Conservation (phyloP, 2,888 invertebrate genomes). For the Pemphredon lugubris region DNA sequence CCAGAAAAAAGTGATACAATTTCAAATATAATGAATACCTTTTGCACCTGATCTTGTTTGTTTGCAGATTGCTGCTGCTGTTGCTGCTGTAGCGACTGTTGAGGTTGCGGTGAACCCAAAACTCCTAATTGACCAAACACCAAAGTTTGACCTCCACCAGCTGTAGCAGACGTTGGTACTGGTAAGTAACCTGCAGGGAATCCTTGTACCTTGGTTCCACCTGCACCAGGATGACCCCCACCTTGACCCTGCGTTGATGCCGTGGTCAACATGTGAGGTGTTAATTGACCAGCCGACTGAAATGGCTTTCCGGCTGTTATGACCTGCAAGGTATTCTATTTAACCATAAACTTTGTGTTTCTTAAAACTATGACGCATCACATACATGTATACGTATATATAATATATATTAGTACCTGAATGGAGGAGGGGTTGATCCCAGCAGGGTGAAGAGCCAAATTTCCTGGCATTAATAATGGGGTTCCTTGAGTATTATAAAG, state of each 20-base stretch:
- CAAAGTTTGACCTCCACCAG: conserved; percentile 85
- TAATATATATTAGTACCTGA: conserved; percentile 81
- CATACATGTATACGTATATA: too few relatives aligned
- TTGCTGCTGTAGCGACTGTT: conserved; percentile 76
- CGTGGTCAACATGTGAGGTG: conserved; percentile 91
- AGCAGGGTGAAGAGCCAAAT: conserved; percentile 88
- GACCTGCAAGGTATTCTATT: conserved; percentile 83
- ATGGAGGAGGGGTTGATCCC: conserved; percentile 90
- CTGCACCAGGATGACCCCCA: conserved; percentile 74
- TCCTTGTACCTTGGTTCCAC: conserved; percentile 78
- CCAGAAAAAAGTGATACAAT: too few relatives aligned
- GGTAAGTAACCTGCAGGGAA: conserved; percentile 89
- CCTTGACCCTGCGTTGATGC: conserved; percentile 80
- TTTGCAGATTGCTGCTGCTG: conserved; percentile 75
- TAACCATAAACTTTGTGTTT: too few relatives aligned
- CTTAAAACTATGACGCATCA: too few relatives aligned
- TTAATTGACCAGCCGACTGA: conserved; percentile 87
- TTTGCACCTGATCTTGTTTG: conserved; percentile 79
- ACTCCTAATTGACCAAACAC: conserved; percentile 89
- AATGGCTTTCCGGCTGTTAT: conserved; percentile 93
- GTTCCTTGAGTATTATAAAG: conserved; percentile 91
- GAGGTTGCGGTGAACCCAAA: conserved; percentile 84
- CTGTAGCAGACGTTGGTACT: conserved; percentile 89
- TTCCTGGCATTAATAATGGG: conserved; percentile 89
- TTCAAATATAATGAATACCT: too few relatives aligned